phyloP scores from a whole-genome alignment of 2,888 invertebrate genomes.

The Odontocerum albicorne region DNA sequence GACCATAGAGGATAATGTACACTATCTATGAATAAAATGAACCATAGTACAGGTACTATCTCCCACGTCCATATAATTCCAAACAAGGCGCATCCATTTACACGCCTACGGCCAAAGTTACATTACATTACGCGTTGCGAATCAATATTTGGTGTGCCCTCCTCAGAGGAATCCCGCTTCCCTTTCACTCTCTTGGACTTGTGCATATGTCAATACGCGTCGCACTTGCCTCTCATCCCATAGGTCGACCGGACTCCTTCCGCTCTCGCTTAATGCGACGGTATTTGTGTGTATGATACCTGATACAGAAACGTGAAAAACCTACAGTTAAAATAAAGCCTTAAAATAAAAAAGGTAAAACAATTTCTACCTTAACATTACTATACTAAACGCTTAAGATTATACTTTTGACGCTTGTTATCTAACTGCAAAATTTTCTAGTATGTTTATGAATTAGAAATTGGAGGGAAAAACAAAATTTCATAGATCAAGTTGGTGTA shows the following conservation, averaged over 20 bases:
- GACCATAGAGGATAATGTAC: no score
- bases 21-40: no score
- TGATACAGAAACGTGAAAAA: slow-evolving; percentile 9
- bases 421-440: neutral
- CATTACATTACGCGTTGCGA: slow-evolving; percentile 42
- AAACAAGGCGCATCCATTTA: slow-evolving; percentile 8
- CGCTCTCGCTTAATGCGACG: slow-evolving; percentile 21
- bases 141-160: slow-evolving; percentile 61
- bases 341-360: neutral
- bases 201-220: slow-evolving; percentile 16
- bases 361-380: neutral
- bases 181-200: slow-evolving; percentile 12
- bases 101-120: slow-evolving; percentile 27
- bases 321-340: neutral
- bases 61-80: neutral
- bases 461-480: neutral
- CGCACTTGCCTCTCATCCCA: slow-evolving; percentile 26
- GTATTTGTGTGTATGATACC: slow-evolving; percentile 19
- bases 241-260: slow-evolving; percentile 32
- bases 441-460: neutral
- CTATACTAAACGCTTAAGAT: neutral
- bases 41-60: no score
- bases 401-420: neutral
- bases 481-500: slow-evolving; percentile 1
- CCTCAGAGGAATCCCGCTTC: slow-evolving; percentile 19